phyloP scores from a whole-genome alignment of 2,888 invertebrate species.

The Odontomyia ornata region DNA sequence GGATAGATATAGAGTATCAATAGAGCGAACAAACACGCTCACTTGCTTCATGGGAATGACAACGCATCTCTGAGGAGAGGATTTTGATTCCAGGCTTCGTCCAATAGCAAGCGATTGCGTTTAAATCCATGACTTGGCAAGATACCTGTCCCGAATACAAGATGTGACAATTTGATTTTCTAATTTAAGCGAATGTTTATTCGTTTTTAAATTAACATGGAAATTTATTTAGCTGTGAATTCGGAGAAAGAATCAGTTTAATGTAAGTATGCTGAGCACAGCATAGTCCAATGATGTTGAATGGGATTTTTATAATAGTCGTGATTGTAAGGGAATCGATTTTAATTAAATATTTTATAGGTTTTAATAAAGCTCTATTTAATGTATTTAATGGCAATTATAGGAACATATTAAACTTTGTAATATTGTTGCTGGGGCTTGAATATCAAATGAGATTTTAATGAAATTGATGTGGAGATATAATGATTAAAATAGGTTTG shows the following conservation, averaged over 20 bases:
- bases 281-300: conserved; percentile 10
- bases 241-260: not conserved
- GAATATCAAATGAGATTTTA: conserved; percentile 5
- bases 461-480: conserved; percentile 12
- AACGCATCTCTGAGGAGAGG: too few relatives aligned
- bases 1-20: not conserved
- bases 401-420: too few relatives aligned
- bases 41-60: too few relatives aligned
- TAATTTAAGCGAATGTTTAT: conserved; percentile 38
- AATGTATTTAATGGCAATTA: conserved; percentile 23
- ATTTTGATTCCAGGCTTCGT: too few relatives aligned
- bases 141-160: conserved; percentile 41
- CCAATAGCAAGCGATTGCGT: conserved; percentile 9
- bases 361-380: conserved; percentile 36
- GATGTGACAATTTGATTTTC: conserved; percentile 44
- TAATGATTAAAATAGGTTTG: too few relatives aligned
- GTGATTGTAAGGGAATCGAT: conserved; percentile 28
- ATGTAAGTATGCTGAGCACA: too few relatives aligned
- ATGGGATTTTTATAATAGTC: conserved; percentile 18
- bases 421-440: not conserved
- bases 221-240: conserved; percentile 32
- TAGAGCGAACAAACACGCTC: not conserved
- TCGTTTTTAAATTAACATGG: conserved; percentile 41
- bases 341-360: conserved; percentile 36
- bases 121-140: conserved; percentile 29